phyloP scores from a whole-genome alignment of 2,888 invertebrate genomes.

The Xanthorhoe designata region DNA sequence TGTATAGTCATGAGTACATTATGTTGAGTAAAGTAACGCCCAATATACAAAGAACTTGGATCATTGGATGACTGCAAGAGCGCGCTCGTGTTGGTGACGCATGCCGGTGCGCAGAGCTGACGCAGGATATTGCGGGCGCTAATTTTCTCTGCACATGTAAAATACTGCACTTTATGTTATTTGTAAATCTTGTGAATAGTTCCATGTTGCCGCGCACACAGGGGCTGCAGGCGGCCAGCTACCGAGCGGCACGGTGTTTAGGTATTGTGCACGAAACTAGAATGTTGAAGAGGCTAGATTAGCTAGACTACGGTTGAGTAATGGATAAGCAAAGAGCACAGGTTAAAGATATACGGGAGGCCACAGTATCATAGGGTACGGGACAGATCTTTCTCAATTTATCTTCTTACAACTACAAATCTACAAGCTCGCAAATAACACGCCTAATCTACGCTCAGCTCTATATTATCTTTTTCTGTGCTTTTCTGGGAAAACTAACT shows the following conservation, averaged over 20 bases:
- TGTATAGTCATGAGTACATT: slow-evolving; percentile 40
- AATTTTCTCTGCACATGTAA: slow-evolving; percentile 75
- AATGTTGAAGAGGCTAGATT: slow-evolving; percentile 49
- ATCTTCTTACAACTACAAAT: slow-evolving; percentile 64
- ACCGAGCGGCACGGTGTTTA: slow-evolving; percentile 73
- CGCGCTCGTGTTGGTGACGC: slow-evolving; percentile 46
- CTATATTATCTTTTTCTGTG: slow-evolving; percentile 77
- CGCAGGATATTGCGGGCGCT: slow-evolving; percentile 73
- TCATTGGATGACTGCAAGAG: slow-evolving; percentile 56
- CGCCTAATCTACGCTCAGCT: slow-evolving; percentile 83
- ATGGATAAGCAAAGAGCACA: slow-evolving; percentile 71
- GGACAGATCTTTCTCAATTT: slow-evolving; percentile 60
- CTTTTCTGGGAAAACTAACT: slow-evolving; percentile 70
- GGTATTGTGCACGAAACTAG: slow-evolving; percentile 71
- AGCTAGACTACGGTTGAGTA: slow-evolving; percentile 51
- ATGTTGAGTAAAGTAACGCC: slow-evolving; percentile 55
- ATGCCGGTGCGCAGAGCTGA: slow-evolving; percentile 58
- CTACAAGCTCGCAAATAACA: slow-evolving; percentile 81
- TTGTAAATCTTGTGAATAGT: slow-evolving; percentile 56
- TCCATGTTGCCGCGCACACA: slow-evolving; percentile 63
- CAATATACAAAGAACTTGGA: slow-evolving; percentile 77
- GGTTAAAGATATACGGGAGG: slow-evolving; percentile 63
- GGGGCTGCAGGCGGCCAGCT: slow-evolving; percentile 83
- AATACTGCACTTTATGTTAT: slow-evolving; percentile 69
- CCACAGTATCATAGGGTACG: slow-evolving; percentile 58